A percentile compares a stretch with the other conserved stretches of the same genome.
Conservation (phyloP, 2,797 vertebrate species). For the Kryptopterus vitreolus region DNA sequence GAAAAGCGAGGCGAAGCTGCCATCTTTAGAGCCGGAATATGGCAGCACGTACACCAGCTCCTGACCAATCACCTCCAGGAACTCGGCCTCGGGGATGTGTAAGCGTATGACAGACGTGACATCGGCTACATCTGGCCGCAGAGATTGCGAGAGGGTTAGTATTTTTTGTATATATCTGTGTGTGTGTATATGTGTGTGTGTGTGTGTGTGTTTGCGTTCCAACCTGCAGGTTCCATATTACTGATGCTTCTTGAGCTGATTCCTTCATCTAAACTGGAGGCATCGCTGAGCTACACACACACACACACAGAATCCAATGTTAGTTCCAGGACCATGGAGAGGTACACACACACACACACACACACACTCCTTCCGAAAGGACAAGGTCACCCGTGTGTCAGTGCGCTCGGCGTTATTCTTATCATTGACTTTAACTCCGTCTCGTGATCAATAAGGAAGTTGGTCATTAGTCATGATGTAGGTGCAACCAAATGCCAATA, state of each 20-base stretch:
- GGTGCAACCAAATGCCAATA: conserved; percentile 33
- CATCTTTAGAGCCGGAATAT: conserved; percentile 86
- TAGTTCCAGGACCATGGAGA: background rate
- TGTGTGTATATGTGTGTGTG: conserved; percentile 10
- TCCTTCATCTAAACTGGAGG: conserved; percentile 82
- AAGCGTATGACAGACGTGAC: conserved; percentile 77
- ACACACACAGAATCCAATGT: background rate
- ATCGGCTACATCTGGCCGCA: conserved; percentile 60
- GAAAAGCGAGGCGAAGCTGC: conserved; percentile 90
- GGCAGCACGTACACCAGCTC: conserved; percentile 93
- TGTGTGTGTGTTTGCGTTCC: conserved; percentile 40
- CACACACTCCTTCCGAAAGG: background rate
- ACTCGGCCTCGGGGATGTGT: conserved; percentile 83
- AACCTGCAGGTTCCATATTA: conserved; percentile 85
- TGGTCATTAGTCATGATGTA: conserved; percentile 38
- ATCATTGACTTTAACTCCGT: conserved; percentile 38
- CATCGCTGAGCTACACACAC: conserved; percentile 31
- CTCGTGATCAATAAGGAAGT: conserved; percentile 36
- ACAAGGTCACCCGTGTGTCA: conserved; percentile 34
- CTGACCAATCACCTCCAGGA: conserved; percentile 92
- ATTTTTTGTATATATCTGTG: background rate
- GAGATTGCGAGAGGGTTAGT: background rate
- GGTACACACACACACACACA: background rate
- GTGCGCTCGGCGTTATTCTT: conserved; percentile 18
- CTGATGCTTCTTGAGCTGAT: conserved; percentile 83